These are phyloP conservation scores for Phortica magna DNA, from an alignment of 2,888 invertebrate species.

Conservation along the genomic window DNA sequence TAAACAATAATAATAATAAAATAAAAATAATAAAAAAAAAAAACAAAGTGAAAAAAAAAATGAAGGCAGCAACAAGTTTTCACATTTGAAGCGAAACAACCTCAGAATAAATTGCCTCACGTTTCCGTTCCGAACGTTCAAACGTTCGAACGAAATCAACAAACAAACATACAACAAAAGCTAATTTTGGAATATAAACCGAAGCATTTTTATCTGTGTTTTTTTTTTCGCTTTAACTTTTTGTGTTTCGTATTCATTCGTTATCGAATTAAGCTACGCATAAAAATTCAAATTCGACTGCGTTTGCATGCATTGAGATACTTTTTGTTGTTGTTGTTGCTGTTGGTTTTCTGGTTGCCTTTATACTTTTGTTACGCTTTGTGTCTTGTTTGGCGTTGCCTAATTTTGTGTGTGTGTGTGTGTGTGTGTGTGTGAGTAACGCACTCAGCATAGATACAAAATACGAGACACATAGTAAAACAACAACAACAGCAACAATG, in stretches of 20 bases:
- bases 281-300: slow-evolving; percentile 23
- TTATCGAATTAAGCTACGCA: slow-evolving; percentile 31
- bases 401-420: slow-evolving; percentile 5
- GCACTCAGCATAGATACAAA: slow-evolving; percentile 13
- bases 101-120: slow-evolving; percentile 71
- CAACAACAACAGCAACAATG: slow-evolving; percentile 12
- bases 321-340: neutral
- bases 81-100: slow-evolving; percentile 52
- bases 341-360: neutral
- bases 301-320: slow-evolving; percentile 21
- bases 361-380: neutral
- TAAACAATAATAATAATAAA: neutral
- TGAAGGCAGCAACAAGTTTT: slow-evolving; percentile 26
- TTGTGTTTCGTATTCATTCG: slow-evolving; percentile 6
- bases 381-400: slow-evolving; percentile 16
- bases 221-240: neutral
- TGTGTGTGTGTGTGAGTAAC: neutral
- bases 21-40: neutral
- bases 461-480: slow-evolving; percentile 18
- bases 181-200: slow-evolving; percentile 32
- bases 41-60: slow-evolving; percentile 1
- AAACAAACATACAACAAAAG: slow-evolving; percentile 8
- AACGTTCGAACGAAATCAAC: slow-evolving; percentile 25
- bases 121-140: slow-evolving; percentile 61
- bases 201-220: neutral